Conservation (phyloP, 2,113 vertebrate genomes). For the Micronycteris hirsuta region DNA sequence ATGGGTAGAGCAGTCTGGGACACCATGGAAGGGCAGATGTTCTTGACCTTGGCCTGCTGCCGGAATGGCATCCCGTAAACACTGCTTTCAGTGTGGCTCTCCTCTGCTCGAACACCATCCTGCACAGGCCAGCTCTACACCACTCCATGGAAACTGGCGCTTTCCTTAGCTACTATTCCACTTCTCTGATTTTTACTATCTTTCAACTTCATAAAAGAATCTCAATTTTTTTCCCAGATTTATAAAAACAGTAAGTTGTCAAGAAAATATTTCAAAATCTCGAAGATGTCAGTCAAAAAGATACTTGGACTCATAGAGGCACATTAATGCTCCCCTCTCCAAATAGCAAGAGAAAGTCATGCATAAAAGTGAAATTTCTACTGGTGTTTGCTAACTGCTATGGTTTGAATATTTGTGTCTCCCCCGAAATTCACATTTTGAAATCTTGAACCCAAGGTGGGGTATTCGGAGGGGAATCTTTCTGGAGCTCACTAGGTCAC, state of each 20-base stretch:
- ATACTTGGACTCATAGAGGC: background rate
- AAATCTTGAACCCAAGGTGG: background rate
- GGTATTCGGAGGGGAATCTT: background rate
- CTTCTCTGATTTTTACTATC: conserved; percentile 20
- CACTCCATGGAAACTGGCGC: background rate
- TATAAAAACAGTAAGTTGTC: conserved; percentile 4
- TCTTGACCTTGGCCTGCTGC: background rate
- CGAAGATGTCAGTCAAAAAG: background rate
- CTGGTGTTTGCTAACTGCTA: conserved; percentile 6
- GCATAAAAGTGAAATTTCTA: background rate
- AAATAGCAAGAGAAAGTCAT: background rate
- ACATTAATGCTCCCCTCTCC: background rate
- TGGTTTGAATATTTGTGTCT: background rate
- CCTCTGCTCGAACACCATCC: background rate
- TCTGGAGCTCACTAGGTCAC: background rate
- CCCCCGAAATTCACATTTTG: background rate
- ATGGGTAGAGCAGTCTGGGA: background rate
- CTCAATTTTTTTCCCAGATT: background rate
- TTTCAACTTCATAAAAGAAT: conserved; percentile 16
- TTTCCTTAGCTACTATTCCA: background rate
- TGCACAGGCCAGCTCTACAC: background rate
- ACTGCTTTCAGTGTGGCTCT: background rate
- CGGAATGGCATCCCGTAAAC: background rate
- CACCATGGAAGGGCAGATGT: background rate
- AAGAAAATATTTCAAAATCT: background rate